Conservation (phyloP, 2,888 invertebrate species). For the Tinea semifulvella region DNA sequence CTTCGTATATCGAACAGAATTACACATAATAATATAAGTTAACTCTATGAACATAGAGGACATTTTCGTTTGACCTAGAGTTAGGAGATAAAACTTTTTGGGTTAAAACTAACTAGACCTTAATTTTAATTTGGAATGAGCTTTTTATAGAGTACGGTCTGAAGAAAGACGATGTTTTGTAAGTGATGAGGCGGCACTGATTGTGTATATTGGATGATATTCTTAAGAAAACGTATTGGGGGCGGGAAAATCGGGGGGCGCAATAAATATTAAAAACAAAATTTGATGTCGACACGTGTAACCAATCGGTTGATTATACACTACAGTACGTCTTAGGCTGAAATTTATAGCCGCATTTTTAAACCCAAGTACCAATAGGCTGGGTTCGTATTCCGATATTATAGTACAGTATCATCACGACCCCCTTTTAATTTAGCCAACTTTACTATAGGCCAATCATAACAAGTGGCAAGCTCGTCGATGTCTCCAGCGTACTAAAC, state of each 20-base stretch:
- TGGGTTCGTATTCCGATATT: no score
- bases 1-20: constrained; percentile 33
- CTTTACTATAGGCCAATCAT: no score
- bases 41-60: constrained; percentile 23
- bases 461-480: no score
- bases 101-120: constrained; percentile 54
- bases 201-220: constrained; percentile 60
- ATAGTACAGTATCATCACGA: no score
- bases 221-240: constrained; percentile 50
- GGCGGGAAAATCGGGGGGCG: constrained; percentile 40
- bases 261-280: constrained; percentile 46
- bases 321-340: no score
- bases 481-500: no score
- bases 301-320: constrained; percentile 51
- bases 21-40: constrained; percentile 26
- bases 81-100: constrained; percentile 31
- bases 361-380: constrained; percentile 12
- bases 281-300: constrained; percentile 54
- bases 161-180: constrained; percentile 62
- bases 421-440: no score
- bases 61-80: constrained; percentile 21
- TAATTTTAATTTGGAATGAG: constrained; percentile 65
- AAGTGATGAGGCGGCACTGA: constrained; percentile 63
- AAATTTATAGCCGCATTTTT: constrained; percentile 10
- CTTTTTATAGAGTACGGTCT: constrained; percentile 60